Evolutionary conservation across 1,140 invertebrate genomes (phyloP).

Genomic region (Dendrolimus kikuchii): DNA sequence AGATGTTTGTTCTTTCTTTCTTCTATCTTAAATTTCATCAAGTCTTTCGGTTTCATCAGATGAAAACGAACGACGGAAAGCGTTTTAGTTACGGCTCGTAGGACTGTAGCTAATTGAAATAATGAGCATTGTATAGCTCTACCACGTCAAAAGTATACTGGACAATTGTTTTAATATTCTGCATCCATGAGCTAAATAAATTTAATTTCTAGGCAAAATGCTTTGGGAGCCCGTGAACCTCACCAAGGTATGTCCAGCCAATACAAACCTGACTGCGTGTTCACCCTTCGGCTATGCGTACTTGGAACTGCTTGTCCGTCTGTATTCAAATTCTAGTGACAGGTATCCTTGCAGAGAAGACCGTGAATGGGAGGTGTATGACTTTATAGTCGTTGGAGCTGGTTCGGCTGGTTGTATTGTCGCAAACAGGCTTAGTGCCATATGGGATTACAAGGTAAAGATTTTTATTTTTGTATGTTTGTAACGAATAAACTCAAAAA

Average conservation of each 20-base stretch:
- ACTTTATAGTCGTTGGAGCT: constrained; percentile 35
- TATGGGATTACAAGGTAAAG: constrained; percentile 69
- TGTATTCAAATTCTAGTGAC: constrained; percentile 21
- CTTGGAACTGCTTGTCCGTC: constrained; percentile 25
- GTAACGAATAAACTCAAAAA: too few species aligned
- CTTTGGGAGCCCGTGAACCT: constrained; percentile 31
- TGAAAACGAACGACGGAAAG: too few species aligned
- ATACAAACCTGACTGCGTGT: constrained; percentile 22
- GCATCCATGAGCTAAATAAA: too few species aligned
- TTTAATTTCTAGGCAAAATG: constrained; percentile 9
- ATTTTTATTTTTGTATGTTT: too few species aligned
- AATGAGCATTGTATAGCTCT: too few species aligned
- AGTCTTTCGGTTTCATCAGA: too few species aligned
- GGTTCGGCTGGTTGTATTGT: constrained; percentile 68
- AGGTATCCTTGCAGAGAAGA: constrained; percentile 9
- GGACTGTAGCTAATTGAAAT: too few species aligned
- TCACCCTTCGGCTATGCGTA: constrained; percentile 25
- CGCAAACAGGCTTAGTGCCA: constrained; percentile 73
- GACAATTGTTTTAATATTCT: too few species aligned
- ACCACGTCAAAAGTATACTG: too few species aligned
- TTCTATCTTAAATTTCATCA: too few species aligned
- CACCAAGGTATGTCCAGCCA: constrained; percentile 21
- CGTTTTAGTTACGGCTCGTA: too few species aligned
- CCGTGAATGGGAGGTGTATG: constrained; percentile 17
- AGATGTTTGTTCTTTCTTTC: too few species aligned